Conservation (phyloP, 2,113 vertebrate genomes). For the Hydrochoerus hydrochaeris region DNA sequence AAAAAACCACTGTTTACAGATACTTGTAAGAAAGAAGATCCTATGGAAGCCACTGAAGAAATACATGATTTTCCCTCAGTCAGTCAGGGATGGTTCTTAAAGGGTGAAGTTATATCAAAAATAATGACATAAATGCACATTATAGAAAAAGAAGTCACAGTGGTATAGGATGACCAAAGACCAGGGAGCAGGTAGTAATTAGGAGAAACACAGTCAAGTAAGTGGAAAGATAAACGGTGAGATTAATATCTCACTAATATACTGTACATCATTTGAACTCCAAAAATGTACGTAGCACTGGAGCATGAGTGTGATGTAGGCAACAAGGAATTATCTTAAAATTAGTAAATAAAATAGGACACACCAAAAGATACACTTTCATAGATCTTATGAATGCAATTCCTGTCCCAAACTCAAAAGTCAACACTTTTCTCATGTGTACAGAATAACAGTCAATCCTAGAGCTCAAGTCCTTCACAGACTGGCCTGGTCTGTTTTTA, state of each 20-base stretch:
- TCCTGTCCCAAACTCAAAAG: background rate
- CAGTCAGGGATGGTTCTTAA: background rate
- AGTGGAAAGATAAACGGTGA: background rate
- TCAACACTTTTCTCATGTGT: background rate
- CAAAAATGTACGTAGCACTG: background rate
- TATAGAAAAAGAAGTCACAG: background rate
- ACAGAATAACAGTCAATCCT: background rate
- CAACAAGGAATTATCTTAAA: background rate
- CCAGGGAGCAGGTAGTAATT: background rate
- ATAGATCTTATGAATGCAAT: background rate
- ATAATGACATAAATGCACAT: background rate
- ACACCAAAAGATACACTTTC: background rate
- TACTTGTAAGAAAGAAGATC: background rate
- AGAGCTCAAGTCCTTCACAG: background rate
- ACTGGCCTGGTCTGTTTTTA: background rate
- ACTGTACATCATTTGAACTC: background rate
- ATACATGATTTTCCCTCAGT: background rate
- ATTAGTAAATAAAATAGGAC: background rate
- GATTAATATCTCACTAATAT: background rate
- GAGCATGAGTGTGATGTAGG: too few species aligned
- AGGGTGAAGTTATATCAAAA: background rate
- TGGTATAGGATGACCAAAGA: background rate
- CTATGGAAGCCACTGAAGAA: background rate
- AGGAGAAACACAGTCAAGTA: background rate
- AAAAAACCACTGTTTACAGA: background rate